phyloP scores from a whole-genome alignment of 2,888 invertebrate species.

The Hydrotaea cyrtoneurina region DNA sequence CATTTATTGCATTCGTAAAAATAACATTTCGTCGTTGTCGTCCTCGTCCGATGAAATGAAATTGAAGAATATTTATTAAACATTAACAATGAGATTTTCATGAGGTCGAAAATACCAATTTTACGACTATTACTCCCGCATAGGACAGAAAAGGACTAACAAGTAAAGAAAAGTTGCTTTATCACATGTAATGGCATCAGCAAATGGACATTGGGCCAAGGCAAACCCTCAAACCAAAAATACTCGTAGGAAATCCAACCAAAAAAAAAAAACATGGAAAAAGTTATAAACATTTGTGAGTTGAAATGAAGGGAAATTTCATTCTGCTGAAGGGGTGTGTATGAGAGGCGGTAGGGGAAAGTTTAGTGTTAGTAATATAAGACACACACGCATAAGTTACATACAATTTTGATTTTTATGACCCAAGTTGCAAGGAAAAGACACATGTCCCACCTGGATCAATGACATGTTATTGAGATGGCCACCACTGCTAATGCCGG shows the following conservation, averaged over 20 bases:
- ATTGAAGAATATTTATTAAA: constrained; percentile 65
- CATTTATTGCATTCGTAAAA: constrained; percentile 59
- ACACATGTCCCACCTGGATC: constrained; percentile 78
- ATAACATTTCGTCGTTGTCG: constrained; percentile 45
- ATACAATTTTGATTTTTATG: constrained; percentile 79
- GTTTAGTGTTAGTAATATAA: constrained; percentile 24
- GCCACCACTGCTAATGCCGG: constrained; percentile 54
- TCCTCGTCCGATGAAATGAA: constrained; percentile 45
- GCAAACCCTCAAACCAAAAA: too few species aligned
- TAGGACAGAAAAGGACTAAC: neutral
- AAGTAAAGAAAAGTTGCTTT: constrained; percentile 61
- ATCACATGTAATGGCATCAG: constrained; percentile 61
- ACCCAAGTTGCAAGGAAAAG: constrained; percentile 67
- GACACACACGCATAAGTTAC: constrained; percentile 76
- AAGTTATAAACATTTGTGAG: constrained; percentile 14
- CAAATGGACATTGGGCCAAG: constrained; percentile 32
- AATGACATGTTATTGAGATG: constrained; percentile 69
- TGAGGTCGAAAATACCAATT: constrained; percentile 42
- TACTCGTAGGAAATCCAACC: too few species aligned
- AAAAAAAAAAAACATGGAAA: constrained; percentile 40
- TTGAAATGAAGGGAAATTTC: constrained; percentile 11
- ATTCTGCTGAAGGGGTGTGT: neutral
- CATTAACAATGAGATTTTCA: constrained; percentile 58
- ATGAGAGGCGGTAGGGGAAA: neutral
- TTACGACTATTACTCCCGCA: constrained; percentile 32